Evolutionary conservation across 2,888 invertebrate genomes (phyloP).

Genomic region (Zaprionus obscuricornis): DNA sequence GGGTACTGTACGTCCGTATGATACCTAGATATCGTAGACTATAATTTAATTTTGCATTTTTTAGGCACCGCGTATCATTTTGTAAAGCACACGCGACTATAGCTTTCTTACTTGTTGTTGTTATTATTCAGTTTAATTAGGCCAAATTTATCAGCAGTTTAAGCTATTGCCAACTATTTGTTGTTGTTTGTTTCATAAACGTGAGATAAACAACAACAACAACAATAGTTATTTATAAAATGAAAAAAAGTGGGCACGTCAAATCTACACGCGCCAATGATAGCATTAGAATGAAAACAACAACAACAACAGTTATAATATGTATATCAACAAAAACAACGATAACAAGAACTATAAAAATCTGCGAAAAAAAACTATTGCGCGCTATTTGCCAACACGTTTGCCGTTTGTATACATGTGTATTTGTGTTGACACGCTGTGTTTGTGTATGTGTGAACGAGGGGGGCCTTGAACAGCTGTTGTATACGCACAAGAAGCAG

Average conservation of each 20-base stretch:
- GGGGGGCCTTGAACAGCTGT: conserved; percentile 66
- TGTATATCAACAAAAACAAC: conserved; percentile 34
- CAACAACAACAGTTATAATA: conserved; percentile 34
- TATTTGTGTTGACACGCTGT: neutral
- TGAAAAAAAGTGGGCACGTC: conserved; percentile 67
- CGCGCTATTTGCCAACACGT: conserved; percentile 57
- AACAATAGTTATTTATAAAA: conserved; percentile 35
- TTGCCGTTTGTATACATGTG: conserved; percentile 16
- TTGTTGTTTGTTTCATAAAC: conserved; percentile 54
- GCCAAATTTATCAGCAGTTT: conserved; percentile 26
- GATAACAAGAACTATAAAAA: conserved; percentile 43
- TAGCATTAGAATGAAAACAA: conserved; percentile 34
- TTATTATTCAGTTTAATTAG: conserved; percentile 13
- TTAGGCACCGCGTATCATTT: too few relatives aligned
- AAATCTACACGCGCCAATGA: conserved; percentile 39
- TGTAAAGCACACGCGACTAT: too few relatives aligned
- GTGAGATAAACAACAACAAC: conserved; percentile 49
- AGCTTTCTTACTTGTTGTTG: conserved; percentile 15
- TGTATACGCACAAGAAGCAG: conserved; percentile 32
- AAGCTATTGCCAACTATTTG: conserved; percentile 60
- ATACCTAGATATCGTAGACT: too few relatives aligned
- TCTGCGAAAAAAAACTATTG: conserved; percentile 45
- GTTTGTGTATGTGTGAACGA: conserved; percentile 8
- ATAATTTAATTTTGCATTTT: too few relatives aligned
- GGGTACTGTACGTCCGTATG: too few relatives aligned